Evolutionary conservation across 2,113 vertebrate species (phyloP).

Genomic region (Barnardius zonarius): DNA sequence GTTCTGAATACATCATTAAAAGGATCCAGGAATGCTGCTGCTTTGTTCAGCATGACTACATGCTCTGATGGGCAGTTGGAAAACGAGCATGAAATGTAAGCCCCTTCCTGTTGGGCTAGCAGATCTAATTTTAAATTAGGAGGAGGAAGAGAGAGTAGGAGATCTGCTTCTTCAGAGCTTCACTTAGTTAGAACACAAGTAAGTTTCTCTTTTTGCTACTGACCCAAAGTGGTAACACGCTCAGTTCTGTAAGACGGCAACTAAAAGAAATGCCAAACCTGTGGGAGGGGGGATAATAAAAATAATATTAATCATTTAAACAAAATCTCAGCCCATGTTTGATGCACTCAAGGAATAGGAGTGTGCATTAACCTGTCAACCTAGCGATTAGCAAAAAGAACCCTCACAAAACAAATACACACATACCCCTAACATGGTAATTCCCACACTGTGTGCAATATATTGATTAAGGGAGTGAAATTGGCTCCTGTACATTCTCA

Average conservation of each 20-base stretch:
- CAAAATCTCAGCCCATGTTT: neutral
- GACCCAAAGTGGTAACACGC: neutral
- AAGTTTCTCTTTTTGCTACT: neutral
- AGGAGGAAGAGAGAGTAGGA: neutral
- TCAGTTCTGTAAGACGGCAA: neutral
- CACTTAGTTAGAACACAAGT: neutral
- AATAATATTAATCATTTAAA: neutral
- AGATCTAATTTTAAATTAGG: neutral
- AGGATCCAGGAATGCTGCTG: constrained; percentile 39
- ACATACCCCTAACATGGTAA: neutral
- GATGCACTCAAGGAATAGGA: neutral
- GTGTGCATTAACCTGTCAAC: neutral
- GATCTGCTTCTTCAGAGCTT: neutral
- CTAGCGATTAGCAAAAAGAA: neutral
- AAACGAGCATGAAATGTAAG: neutral
- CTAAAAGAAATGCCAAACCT: neutral
- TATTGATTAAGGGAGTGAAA: neutral
- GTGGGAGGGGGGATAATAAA: neutral
- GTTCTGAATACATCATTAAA: constrained; percentile 64
- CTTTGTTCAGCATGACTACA: constrained; percentile 4
- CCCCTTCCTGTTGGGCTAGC: neutral
- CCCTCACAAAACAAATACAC: neutral
- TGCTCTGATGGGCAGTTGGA: neutral
- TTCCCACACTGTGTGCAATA: neutral
- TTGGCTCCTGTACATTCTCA: neutral